Evolutionary conservation across 2,797 vertebrate genomes (phyloP).

Genomic region (Characodon lateralis): DNA sequence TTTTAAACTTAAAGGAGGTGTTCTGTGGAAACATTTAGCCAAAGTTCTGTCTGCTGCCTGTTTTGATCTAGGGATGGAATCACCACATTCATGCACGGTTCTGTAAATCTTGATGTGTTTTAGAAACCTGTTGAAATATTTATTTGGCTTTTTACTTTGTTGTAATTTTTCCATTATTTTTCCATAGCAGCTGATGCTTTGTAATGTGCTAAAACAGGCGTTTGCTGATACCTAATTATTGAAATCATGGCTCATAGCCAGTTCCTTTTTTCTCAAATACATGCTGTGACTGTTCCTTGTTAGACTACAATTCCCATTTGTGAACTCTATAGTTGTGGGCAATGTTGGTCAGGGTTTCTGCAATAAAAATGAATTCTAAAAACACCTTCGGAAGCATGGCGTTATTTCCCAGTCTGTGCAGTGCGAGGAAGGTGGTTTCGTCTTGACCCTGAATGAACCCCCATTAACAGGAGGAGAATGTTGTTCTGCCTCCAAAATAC

Average conservation of each 20-base stretch:
- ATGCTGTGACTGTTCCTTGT: background rate
- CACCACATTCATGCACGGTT: background rate
- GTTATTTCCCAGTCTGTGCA: background rate
- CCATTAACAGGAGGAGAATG: too few species aligned
- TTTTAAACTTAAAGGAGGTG: background rate
- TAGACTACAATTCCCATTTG: background rate
- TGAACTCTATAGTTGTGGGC: background rate
- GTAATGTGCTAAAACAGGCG: background rate
- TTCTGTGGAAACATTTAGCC: background rate
- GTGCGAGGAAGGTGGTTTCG: background rate
- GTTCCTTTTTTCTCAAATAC: background rate
- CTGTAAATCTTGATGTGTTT: background rate
- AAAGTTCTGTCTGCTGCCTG: background rate
- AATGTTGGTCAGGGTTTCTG: background rate
- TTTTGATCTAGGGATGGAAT: background rate
- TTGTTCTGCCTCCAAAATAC: background rate
- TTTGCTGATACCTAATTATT: background rate
- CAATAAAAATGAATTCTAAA: constrained; percentile 1
- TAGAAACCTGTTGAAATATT: background rate
- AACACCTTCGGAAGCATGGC: background rate
- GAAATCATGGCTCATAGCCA: background rate
- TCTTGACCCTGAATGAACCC: background rate
- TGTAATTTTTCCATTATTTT: background rate
- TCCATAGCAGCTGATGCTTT: background rate
- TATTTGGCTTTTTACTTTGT: background rate